Evolutionary conservation across 2,797 vertebrate genomes (phyloP).

Genomic region (Sylvilagus floridanus): DNA sequence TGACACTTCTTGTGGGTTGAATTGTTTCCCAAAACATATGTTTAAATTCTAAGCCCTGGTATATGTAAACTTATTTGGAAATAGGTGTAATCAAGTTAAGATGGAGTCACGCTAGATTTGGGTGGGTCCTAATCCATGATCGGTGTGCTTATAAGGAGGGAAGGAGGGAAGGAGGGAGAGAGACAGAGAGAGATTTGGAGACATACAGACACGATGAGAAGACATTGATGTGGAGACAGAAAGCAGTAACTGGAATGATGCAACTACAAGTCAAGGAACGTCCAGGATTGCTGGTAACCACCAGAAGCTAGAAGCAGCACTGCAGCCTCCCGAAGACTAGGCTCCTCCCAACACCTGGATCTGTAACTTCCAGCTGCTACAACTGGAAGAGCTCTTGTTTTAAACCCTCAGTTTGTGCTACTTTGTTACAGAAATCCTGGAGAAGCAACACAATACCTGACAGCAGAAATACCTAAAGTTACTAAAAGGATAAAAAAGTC

Average conservation of each 20-base stretch:
- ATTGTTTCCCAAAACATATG: neutral
- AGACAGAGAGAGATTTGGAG: neutral
- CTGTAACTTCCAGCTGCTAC: neutral
- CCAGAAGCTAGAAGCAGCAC: neutral
- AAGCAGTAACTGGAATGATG: neutral
- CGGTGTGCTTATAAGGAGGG: neutral
- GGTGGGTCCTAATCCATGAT: neutral
- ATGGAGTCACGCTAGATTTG: neutral
- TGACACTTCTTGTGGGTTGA: neutral
- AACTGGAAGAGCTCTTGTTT: conserved; percentile 12
- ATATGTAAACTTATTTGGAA: conserved; percentile 47
- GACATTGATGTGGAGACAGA: neutral
- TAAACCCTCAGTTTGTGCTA: neutral
- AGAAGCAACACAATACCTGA: neutral
- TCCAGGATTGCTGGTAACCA: neutral
- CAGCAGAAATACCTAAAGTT: neutral
- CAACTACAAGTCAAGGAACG: neutral
- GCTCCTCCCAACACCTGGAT: neutral
- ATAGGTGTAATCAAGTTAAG: neutral
- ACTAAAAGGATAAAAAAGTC: neutral
- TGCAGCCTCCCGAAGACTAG: neutral
- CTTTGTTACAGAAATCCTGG: neutral
- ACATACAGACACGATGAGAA: neutral
- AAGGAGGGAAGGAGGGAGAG: neutral
- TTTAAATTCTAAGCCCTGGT: neutral